Percentiles rank a stretch among this genome's conserved stretches.
phyloP scores from a whole-genome alignment of 2,888 invertebrate genomes.

The Cataglyphis livida region DNA sequence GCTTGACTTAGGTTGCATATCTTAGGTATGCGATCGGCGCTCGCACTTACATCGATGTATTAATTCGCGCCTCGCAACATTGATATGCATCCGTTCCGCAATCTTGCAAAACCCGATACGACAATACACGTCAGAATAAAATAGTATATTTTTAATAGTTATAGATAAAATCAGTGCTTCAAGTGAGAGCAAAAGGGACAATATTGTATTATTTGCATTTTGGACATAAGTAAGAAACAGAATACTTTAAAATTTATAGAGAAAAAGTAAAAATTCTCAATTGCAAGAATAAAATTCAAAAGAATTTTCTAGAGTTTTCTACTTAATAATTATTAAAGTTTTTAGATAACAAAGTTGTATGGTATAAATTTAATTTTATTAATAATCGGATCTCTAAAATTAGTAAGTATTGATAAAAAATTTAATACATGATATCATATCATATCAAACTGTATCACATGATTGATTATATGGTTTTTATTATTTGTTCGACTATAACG shows the following conservation, averaged over 20 bases:
- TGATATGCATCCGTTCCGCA: neutral
- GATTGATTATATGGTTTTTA: neutral
- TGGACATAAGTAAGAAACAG: neutral
- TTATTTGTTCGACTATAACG: neutral
- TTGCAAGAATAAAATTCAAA: neutral
- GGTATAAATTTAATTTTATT: neutral
- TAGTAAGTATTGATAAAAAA: neutral
- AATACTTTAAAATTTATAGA: neutral
- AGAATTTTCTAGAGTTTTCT: neutral
- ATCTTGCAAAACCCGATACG: slow-evolving; percentile 2
- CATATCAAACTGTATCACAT: neutral
- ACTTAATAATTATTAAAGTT: neutral
- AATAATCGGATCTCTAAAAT: neutral
- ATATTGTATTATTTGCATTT: slow-evolving; percentile 1
- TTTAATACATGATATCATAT: neutral
- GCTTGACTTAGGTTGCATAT: slow-evolving; percentile 46
- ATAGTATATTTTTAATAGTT: neutral
- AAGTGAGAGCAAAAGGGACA: neutral
- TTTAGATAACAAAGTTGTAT: neutral
- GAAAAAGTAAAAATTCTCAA: neutral
- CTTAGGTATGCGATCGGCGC: slow-evolving; percentile 24
- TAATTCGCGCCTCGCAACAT: slow-evolving; percentile 46
- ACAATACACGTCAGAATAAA: slow-evolving; percentile 16
- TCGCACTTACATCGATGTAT: slow-evolving; percentile 29
- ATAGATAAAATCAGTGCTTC: neutral